Percentiles rank a stretch among this genome's conserved stretches.
phyloP scores from a whole-genome alignment of 1,140 invertebrate genomes.

The Drosophila ironensis region DNA sequence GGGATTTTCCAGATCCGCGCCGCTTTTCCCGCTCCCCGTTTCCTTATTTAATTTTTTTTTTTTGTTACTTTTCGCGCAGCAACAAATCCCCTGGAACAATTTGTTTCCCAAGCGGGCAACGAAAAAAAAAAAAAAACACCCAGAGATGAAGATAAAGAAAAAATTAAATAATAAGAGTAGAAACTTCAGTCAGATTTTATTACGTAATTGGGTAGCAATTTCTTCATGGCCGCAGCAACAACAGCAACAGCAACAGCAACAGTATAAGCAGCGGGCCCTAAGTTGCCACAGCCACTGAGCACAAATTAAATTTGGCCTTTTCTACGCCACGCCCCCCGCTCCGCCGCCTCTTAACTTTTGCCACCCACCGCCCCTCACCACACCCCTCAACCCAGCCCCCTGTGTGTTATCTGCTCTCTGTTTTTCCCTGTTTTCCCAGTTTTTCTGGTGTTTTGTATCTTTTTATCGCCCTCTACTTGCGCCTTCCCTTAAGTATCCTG shows the following conservation, averaged over 20 bases:
- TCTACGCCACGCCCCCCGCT: constrained; percentile 4
- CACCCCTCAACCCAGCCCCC: not conserved
- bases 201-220: constrained; percentile 81
- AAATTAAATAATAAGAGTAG: constrained; percentile 79
- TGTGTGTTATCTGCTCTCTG: not conserved
- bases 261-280: constrained; percentile 32
- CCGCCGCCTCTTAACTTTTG: too few relatives aligned
- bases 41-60: constrained; percentile 1
- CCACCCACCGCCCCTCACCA: too few relatives aligned
- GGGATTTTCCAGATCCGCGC: constrained; percentile 5
- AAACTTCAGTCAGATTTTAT: constrained; percentile 80
- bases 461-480: constrained; percentile 1
- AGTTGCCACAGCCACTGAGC: constrained; percentile 59
- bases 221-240: constrained; percentile 47
- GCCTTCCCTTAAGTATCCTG: constrained; percentile 36
- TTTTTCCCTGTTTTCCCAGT: not conserved
- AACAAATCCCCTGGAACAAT: constrained; percentile 38
- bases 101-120: constrained; percentile 6
- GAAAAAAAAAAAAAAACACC: not conserved
- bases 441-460: too few relatives aligned
- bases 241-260: constrained; percentile 28
- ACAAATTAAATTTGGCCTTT: constrained; percentile 77
- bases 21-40: not conserved
- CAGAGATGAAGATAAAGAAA: constrained; percentile 50
- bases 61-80: not conserved